Conservation (phyloP, 2,113 vertebrate genomes). For the Eretmochelys imbricata region DNA sequence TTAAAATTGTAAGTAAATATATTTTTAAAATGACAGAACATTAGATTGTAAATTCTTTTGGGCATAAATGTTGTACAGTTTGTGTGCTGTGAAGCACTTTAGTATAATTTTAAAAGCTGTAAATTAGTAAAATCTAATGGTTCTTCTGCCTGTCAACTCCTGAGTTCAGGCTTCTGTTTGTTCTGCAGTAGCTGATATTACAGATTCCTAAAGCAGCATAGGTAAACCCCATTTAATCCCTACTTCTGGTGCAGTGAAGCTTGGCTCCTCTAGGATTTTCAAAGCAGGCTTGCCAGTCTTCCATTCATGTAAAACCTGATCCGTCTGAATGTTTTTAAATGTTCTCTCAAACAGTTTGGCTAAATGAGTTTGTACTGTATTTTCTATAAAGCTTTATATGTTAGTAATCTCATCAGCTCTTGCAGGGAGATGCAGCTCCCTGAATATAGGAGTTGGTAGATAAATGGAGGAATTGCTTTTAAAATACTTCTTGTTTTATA, state of each 20-base stretch:
- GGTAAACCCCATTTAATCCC: background rate
- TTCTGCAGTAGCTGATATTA: background rate
- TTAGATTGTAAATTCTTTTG: background rate
- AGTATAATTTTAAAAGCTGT: background rate
- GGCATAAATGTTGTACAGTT: background rate
- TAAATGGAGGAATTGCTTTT: no score
- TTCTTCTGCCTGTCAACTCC: background rate
- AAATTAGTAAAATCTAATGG: background rate
- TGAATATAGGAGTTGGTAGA: background rate
- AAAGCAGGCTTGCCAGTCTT: background rate
- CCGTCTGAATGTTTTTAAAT: background rate
- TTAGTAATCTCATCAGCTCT: background rate
- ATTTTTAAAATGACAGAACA: background rate
- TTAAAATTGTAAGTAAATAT: background rate
- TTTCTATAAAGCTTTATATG: background rate
- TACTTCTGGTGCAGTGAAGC: background rate
- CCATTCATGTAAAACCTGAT: background rate
- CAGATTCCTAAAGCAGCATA: background rate
- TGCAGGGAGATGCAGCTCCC: background rate
- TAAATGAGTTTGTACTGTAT: background rate
- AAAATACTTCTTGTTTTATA: background rate
- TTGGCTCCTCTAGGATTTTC: background rate
- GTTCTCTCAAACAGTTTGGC: background rate
- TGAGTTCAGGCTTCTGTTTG: background rate
- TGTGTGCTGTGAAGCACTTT: background rate